Evolutionary conservation across 35 echinoderm and acorn worm genomes (phyloP).

Genomic region (Amphiura filiformis): DNA sequence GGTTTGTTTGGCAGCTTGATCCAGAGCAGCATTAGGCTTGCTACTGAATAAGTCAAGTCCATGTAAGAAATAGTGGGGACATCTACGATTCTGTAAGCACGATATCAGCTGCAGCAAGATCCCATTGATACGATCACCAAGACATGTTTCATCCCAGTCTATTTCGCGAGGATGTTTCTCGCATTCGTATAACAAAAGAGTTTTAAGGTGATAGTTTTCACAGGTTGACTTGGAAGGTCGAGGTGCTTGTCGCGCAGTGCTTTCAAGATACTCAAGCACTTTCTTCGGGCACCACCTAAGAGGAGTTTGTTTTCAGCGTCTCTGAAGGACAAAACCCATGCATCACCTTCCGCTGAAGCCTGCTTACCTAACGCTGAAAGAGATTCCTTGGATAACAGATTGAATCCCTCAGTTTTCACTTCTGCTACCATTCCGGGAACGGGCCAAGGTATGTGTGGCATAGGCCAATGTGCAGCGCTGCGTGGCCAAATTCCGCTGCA

Average conservation of each 20-base stretch:
- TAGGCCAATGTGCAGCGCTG: slow-evolving; percentile 95
- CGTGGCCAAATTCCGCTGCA: slow-evolving; percentile 99
- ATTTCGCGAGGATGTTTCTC: slow-evolving; percentile 99
- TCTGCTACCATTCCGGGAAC: slow-evolving; percentile 91
- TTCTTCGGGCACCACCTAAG: slow-evolving; percentile 83
- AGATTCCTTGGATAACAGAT: slow-evolving; percentile 93
- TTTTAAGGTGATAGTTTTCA: slow-evolving; percentile 98
- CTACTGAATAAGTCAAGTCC: slow-evolving; percentile 93
- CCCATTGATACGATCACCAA: slow-evolving; percentile 93
- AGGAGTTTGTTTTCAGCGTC: slow-evolving; percentile 99
- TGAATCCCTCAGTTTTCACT: slow-evolving; percentile 98
- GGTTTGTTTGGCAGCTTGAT: slow-evolving; percentile 92
- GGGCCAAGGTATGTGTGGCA: slow-evolving; percentile 99
- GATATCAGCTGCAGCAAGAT: slow-evolving; percentile 99
- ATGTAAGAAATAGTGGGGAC: slow-evolving; percentile 94
- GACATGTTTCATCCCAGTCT: slow-evolving; percentile 92
- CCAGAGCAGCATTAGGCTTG: slow-evolving; percentile 69
- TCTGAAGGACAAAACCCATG: slow-evolving; percentile 90
- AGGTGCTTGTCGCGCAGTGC: slow-evolving; percentile 95
- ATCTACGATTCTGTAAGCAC: slow-evolving; percentile 95
- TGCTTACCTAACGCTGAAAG: slow-evolving; percentile 85
- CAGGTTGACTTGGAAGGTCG: slow-evolving; percentile 80
- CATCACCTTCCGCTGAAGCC: slow-evolving; percentile 93
- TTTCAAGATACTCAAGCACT: slow-evolving; percentile 96
- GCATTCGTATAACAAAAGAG: slow-evolving; percentile 96